These are phyloP conservation scores for Sorex araneus DNA, from an alignment of 2,113 vertebrate species.

Conservation along the genomic window DNA sequence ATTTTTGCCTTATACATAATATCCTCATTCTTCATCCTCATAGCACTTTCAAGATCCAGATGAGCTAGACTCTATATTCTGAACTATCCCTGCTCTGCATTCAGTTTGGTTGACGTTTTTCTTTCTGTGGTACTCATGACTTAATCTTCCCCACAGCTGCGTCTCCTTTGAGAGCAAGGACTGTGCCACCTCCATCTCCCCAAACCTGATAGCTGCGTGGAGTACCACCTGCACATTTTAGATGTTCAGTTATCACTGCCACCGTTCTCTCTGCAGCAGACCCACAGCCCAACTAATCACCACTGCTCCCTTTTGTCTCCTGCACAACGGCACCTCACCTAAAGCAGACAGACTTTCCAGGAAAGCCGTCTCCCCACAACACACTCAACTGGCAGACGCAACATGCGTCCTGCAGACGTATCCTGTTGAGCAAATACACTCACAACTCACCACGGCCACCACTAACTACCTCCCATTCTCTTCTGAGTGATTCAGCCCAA, in stretches of 20 bases:
- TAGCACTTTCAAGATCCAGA: rapidly evolving
- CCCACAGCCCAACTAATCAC: not conserved
- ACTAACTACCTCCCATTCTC: rapidly evolving
- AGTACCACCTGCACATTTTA: rapidly evolving
- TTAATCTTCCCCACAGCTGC: not conserved
- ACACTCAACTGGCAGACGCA: too few relatives aligned
- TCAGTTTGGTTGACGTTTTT: not conserved
- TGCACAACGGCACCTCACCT: rapidly evolving
- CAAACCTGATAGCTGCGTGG: too few relatives aligned
- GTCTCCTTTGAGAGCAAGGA: too few relatives aligned
- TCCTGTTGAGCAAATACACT: too few relatives aligned
- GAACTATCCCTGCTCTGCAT: not conserved
- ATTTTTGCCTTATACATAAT: rapidly evolving
- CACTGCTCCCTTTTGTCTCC: not conserved
- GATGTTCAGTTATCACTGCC: rapidly evolving
- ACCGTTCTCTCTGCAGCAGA: not conserved
- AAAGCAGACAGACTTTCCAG: not conserved
- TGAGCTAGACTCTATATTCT: not conserved
- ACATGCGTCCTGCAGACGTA: too few relatives aligned
- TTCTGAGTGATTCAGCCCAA: rapidly evolving
- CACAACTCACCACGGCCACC: rapidly evolving
- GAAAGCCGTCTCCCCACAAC: rapidly evolving
- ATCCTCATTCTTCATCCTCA: too few relatives aligned
- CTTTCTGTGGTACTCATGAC: rapidly evolving
- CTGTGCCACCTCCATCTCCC: not conserved